Evolutionary conservation across 1,140 invertebrate genomes (phyloP).

Genomic region (Drosophila erecta): DNA sequence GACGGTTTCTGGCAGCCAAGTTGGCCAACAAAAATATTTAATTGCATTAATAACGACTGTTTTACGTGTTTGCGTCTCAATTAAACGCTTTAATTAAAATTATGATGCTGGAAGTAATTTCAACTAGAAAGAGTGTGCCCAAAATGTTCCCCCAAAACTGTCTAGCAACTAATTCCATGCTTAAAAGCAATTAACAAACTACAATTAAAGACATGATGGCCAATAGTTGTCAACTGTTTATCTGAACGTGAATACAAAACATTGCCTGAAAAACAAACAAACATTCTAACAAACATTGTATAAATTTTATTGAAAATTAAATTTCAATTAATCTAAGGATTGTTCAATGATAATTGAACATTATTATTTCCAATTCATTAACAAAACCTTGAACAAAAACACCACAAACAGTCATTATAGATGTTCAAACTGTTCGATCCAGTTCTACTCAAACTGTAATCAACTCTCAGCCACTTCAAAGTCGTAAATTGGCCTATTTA

Average conservation of each 20-base stretch:
- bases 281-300: too few species aligned
- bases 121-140: slow-evolving; percentile 10
- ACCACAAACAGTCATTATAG: slow-evolving; percentile 28
- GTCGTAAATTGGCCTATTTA: slow-evolving; percentile 35
- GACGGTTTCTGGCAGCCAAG: slow-evolving; percentile 26
- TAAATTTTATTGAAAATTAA: neutral
- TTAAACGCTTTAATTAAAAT: slow-evolving; percentile 58
- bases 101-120: slow-evolving; percentile 44
- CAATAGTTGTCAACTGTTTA: too few species aligned
- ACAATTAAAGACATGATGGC: neutral
- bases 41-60: slow-evolving; percentile 56
- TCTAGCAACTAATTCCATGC: slow-evolving; percentile 10
- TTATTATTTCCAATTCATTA: slow-evolving; percentile 9
- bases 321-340: neutral
- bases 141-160: slow-evolving; percentile 11
- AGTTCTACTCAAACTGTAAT: slow-evolving; percentile 34
- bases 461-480: slow-evolving; percentile 11
- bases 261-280: too few species aligned
- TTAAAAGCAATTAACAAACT: neutral
- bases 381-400: neutral
- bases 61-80: slow-evolving; percentile 60
- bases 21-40: slow-evolving; percentile 40
- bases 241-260: too few species aligned
- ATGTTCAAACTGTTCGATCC: slow-evolving; percentile 4
- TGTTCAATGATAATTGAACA: neutral